Base-by-base conservation (phyloP, 2,888 invertebrate genomes). In the Andrena minutula region DNA sequence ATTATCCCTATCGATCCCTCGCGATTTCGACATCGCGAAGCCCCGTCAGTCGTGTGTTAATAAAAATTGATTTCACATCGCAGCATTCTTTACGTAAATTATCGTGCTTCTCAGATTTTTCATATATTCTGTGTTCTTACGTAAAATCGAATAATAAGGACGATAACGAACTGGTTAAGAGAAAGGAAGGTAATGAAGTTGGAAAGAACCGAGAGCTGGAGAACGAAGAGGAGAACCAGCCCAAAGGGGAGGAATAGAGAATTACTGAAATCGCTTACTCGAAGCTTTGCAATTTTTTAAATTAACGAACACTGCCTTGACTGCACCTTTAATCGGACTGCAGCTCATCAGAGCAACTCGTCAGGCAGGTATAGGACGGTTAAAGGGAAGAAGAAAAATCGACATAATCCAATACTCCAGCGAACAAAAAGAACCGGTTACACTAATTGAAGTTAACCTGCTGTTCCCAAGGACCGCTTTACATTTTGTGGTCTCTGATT, bases 251-350 rank as follows among this genome's bases (percentile, higher is more conserved):
- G 41, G 12, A 30, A 70, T 32, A 70, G 58, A 41, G 56, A 64
- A 79, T 79, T 58, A 79, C 41, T 49, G 64, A 75, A 70, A 75
- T 63, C 63, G 35, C 66, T 68, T 64, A 30, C 23, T 41, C 47
- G 8, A 63, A 35, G 51, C 23, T 58, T 30, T 12, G 32, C 12
- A 28, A 68, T 41, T 74, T 72, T 47, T 56, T n/a, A 30, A 74
- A 68, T 68, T 63, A 74, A 32, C 69, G 32, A 41, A 56, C 74
- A 69, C 69, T 26, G 68, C 68, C 35, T 53, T 68, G 26, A 49
- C 56, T 49, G 58, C 23, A 28, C 28, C 58, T 41, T 70, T 49
- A 60, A 41, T 35, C 20, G 16, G 30, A 32, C 60, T 35, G 35
- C 28, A 30, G 20, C n/a, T 28, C 28, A 58, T 65, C 41, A 65